These are phyloP conservation scores for Eolophus roseicapilla DNA, from an alignment of 2,113 vertebrate species.

Conservation along the genomic window DNA sequence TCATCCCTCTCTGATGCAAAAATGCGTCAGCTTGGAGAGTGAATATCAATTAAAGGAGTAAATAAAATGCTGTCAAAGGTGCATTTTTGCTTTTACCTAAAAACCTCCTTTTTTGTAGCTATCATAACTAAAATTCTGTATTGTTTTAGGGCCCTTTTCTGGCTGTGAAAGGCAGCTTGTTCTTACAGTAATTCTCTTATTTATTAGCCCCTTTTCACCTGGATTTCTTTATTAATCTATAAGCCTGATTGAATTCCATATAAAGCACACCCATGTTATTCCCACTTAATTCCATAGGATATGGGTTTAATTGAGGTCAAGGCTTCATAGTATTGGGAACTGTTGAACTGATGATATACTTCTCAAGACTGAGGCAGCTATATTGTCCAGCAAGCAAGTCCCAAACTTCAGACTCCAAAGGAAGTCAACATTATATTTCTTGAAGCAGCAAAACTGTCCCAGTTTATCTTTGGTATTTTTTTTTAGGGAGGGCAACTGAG, in stretches of 20 bases:
- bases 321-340: not conserved
- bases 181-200: not conserved
- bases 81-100: slow-evolving; percentile 17
- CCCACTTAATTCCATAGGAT: not conserved
- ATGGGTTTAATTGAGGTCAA: slow-evolving; percentile 21
- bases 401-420: not conserved
- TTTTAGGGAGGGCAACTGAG: not conserved
- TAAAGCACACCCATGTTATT: not conserved
- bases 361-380: not conserved
- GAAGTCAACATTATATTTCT: not conserved
- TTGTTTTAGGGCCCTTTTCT: not conserved
- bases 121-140: not conserved
- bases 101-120: not conserved
- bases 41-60: slow-evolving; percentile 58
- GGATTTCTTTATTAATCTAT: slow-evolving; percentile 3
- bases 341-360: not conserved
- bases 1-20: slow-evolving; percentile 1
- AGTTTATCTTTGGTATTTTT: not conserved
- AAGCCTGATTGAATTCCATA: not conserved
- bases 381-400: not conserved
- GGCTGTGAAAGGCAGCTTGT: not conserved
- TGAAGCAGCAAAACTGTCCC: not conserved
- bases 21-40: not conserved
- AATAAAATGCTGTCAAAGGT: slow-evolving; percentile 53
- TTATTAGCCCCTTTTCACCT: not conserved